Evolutionary conservation across 1,140 invertebrate genomes (phyloP).

Genomic region (Nymphalis io): DNA sequence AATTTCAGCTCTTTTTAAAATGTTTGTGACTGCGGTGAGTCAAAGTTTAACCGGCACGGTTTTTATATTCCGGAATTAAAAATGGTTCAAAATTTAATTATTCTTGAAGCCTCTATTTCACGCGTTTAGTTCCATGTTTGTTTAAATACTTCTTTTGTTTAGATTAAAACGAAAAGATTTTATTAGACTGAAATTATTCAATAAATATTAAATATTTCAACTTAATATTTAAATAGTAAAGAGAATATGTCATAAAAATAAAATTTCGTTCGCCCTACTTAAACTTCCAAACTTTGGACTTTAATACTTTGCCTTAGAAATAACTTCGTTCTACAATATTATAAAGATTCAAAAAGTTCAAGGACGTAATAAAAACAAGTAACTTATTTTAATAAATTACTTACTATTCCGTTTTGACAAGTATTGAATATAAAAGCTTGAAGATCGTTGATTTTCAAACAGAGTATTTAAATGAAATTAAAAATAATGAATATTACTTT

Average conservation of each 20-base stretch:
- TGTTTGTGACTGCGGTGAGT: not conserved
- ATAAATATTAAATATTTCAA: no score
- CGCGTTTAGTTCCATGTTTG: no score
- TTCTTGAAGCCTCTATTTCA: not conserved
- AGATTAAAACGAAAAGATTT: no score
- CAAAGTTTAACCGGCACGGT: not conserved
- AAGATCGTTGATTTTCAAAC: no score
- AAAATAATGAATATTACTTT: no score
- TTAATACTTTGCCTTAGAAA: not conserved
- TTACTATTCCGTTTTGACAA: not conserved
- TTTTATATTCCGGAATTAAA: not conserved
- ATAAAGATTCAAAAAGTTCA: not conserved
- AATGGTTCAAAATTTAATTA: not conserved
- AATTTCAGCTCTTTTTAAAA: not conserved
- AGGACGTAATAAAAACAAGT: not conserved
- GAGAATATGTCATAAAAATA: not conserved
- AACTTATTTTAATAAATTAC: not conserved
- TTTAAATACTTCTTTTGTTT: no score
- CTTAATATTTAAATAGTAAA: no score
- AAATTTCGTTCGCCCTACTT: not conserved
- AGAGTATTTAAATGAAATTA: no score
- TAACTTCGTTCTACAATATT: not conserved
- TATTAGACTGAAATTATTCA: no score
- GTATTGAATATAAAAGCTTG: no score
- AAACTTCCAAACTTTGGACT: not conserved